These are phyloP conservation scores for Phylloscopus trochilus DNA, from an alignment of 2,113 vertebrate species.

Conservation along the genomic window DNA sequence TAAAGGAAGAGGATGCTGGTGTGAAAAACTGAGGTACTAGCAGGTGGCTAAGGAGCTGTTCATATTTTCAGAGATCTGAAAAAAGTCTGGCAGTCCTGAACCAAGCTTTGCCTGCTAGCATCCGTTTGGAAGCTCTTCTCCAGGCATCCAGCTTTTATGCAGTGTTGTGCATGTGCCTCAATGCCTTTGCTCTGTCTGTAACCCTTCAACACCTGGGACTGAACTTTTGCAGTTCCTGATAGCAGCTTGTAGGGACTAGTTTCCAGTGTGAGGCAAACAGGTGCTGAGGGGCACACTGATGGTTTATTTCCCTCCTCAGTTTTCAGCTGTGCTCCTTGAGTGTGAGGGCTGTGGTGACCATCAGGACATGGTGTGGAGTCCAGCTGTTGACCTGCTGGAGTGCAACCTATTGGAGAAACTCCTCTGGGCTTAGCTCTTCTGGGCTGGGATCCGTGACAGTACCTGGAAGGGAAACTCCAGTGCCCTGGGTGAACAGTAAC, in stretches of 20 bases:
- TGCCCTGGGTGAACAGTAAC: neutral
- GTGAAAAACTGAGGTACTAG: neutral
- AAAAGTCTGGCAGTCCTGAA: neutral
- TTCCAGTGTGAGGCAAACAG: neutral
- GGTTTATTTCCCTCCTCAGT: neutral
- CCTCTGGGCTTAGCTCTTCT: neutral
- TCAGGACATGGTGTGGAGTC: fast-evolving
- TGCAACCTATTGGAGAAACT: neutral
- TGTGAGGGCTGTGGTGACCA: neutral
- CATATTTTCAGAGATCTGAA: neutral
- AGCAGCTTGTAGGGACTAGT: fast-evolving
- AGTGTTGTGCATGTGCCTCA: neutral
- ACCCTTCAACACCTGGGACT: neutral
- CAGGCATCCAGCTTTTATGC: neutral
- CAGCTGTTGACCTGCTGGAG: neutral
- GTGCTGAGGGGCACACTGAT: fast-evolving
- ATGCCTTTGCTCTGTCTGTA: neutral
- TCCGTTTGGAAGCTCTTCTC: neutral
- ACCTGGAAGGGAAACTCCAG: neutral
- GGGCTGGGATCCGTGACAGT: neutral
- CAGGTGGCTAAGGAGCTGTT: neutral
- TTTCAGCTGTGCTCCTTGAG: neutral
- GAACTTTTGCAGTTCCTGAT: neutral
- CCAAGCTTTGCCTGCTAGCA: neutral
- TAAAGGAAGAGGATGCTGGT: neutral